Base-by-base conservation (phyloP, 1,140 invertebrate genomes). In the Asobara japonica region DNA sequence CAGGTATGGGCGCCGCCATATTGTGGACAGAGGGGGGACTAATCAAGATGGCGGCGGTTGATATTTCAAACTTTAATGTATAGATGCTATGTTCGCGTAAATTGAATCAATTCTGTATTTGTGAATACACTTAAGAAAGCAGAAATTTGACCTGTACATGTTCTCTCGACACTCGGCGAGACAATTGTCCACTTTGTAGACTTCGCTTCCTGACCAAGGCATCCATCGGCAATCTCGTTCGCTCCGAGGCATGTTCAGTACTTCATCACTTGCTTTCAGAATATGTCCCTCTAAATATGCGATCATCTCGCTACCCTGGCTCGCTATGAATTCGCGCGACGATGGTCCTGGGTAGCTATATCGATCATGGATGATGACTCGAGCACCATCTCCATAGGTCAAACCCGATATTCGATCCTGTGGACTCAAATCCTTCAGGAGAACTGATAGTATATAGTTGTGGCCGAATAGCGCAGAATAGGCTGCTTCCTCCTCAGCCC, bases 111-210 rank as follows among this genome's bases (percentile, higher is more conserved):
- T n/a, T n/a, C n/a, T n/a, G n/a, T n/a, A n/a, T n/a, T n/a, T n/a
- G n/a, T n/a, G n/a, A n/a, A n/a, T n/a, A n/a, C n/a, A n/a, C n/a
- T n/a, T n/a, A n/a, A n/a, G n/a, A n/a, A n/a, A n/a, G n/a, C n/a
- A n/a, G n/a, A n/a, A n/a, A n/a, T n/a, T n/a, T n/a, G 51, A 30
- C 0, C 13, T 18, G 2, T 74, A 66, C 11, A 64, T 33, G 0
- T n/a, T 51, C 27, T 78, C 72, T 3, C 74, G 73, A 67, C 78
- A 79, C 10, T 62, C 20, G 0, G 72, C 65, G 31, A 72, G 76
- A 48, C 79, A 81, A 70, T 79, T 81, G 31, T 77, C 73, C 0
- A 72, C 33, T 0, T 77, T 69, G 65, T 78, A 80, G 2, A 36
- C 25, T 2, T 65, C 16, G 10, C 22, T 27, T 0, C 11, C 7